Conservation (phyloP, 2,113 vertebrate species). For the Perca fluviatilis region DNA sequence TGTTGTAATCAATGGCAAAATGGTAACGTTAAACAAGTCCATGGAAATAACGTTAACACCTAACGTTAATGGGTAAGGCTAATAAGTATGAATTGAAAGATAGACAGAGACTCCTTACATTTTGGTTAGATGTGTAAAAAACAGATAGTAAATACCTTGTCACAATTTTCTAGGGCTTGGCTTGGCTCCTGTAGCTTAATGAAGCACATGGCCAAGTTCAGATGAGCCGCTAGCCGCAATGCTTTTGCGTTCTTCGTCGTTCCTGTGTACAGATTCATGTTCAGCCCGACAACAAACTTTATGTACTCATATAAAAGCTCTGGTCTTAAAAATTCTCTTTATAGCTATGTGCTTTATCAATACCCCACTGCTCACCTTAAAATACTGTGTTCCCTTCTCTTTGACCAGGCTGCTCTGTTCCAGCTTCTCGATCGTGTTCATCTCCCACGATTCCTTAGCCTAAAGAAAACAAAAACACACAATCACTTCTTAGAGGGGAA, state of each 20-base stretch:
- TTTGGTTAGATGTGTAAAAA: background rate
- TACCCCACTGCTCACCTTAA: constrained; percentile 88
- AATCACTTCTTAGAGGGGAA: background rate
- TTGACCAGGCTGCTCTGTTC: constrained; percentile 95
- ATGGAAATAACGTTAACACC: too few relatives aligned
- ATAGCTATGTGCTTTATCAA: constrained; percentile 56
- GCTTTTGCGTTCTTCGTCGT: constrained; percentile 85
- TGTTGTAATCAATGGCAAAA: too few relatives aligned
- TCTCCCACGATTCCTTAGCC: constrained; percentile 99
- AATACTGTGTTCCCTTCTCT: constrained; percentile 95
- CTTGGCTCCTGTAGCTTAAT: constrained; percentile 93
- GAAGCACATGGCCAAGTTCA: constrained; percentile 97
- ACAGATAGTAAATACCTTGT: constrained; percentile 89
- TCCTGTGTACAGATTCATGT: too few relatives aligned
- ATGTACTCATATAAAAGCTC: too few relatives aligned
- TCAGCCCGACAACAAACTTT: too few relatives aligned
- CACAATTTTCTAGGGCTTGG: constrained; percentile 92
- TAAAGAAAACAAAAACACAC: constrained; percentile 56
- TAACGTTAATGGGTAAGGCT: too few relatives aligned
- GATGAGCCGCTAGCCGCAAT: constrained; percentile 92
- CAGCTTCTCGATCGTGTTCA: constrained; percentile 93
- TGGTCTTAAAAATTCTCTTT: background rate
- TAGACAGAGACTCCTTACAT: too few relatives aligned
- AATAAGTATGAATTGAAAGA: too few relatives aligned
- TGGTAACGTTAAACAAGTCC: too few relatives aligned